Evolutionary conservation across 53 echinoderm and acorn worm genomes (phyloP).

Genomic region (Apostichopus leukothele): DNA sequence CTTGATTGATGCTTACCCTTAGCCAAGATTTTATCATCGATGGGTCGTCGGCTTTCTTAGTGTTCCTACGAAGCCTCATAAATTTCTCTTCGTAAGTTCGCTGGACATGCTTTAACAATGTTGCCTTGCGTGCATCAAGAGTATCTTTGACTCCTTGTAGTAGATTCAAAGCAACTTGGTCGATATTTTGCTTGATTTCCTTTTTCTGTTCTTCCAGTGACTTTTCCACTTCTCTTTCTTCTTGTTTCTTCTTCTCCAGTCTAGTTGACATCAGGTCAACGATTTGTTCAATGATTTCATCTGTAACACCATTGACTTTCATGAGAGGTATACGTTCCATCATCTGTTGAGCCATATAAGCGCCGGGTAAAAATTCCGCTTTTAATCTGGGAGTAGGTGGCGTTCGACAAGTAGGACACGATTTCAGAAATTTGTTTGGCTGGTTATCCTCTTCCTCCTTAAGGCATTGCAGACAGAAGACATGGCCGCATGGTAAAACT

Average conservation of each 20-base stretch:
- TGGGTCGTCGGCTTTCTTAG: not conserved
- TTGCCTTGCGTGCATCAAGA: not conserved
- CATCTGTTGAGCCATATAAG: constrained; percentile 7
- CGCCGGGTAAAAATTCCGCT: not conserved
- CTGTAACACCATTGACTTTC: not conserved
- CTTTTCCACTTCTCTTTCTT: not conserved
- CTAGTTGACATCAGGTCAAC: not conserved
- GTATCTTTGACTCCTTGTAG: not conserved
- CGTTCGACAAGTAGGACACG: not conserved
- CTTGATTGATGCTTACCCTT: not conserved
- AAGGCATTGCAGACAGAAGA: constrained; percentile 25
- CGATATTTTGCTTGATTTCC: not conserved
- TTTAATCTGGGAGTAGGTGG: not conserved
- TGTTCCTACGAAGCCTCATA: not conserved
- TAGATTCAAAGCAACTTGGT: not conserved
- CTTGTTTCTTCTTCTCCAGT: constrained; percentile 1
- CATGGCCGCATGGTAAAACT: constrained; percentile 11
- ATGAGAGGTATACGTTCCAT: not conserved
- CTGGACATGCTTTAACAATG: not conserved
- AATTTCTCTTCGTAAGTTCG: not conserved
- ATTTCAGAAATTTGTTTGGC: not conserved
- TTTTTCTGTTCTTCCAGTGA: not conserved
- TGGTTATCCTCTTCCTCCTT: not conserved
- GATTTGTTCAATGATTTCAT: not conserved
- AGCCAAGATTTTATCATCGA: constrained; percentile 14